phyloP scores from a whole-genome alignment of 53 echinoderm and acorn worm species.

The Patiria pectinifera region DNA sequence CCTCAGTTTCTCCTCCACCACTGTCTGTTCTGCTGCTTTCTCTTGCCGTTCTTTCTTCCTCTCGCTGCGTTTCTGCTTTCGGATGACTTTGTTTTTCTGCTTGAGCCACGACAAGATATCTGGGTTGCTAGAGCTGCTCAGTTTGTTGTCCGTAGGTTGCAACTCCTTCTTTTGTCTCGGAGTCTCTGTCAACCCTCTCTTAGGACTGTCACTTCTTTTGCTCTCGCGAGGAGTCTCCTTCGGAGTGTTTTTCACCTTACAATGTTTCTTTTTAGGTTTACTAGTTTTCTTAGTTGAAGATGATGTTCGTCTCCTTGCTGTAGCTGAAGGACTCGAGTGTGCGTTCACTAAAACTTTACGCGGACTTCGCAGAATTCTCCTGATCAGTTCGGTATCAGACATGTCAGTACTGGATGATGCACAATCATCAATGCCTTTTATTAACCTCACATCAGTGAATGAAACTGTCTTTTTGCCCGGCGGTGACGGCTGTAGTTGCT shows the following conservation, averaged over 20 bases:
- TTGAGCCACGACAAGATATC: constrained; percentile 76
- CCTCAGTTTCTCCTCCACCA: neutral
- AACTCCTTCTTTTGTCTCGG: constrained; percentile 48
- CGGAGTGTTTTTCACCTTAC: constrained; percentile 7
- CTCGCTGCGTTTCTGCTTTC: constrained; percentile 56
- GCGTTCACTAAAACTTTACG: constrained; percentile 36
- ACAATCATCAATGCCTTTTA: neutral
- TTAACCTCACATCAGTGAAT: constrained; percentile 1
- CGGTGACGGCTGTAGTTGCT: constrained; percentile 3
- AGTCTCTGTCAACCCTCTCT: constrained; percentile 37
- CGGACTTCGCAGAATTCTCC: constrained; percentile 74
- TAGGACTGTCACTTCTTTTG: neutral
- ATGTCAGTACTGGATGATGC: constrained; percentile 9
- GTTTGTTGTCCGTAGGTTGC: constrained; percentile 65
- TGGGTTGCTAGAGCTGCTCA: constrained; percentile 71
- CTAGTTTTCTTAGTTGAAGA: constrained; percentile 16
- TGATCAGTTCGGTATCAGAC: constrained; percentile 70
- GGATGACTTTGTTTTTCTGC: constrained; percentile 76
- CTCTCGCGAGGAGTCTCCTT: neutral
- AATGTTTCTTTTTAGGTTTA: constrained; percentile 9
- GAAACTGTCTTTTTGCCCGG: constrained; percentile 15
- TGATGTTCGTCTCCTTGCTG: neutral
- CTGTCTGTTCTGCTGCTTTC: constrained; percentile 19
- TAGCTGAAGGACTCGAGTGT: neutral
- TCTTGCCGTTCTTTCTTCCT: constrained; percentile 44